Base-by-base conservation (phyloP, 2,113 vertebrate species). In the Rousettus leschenaultii region DNA sequence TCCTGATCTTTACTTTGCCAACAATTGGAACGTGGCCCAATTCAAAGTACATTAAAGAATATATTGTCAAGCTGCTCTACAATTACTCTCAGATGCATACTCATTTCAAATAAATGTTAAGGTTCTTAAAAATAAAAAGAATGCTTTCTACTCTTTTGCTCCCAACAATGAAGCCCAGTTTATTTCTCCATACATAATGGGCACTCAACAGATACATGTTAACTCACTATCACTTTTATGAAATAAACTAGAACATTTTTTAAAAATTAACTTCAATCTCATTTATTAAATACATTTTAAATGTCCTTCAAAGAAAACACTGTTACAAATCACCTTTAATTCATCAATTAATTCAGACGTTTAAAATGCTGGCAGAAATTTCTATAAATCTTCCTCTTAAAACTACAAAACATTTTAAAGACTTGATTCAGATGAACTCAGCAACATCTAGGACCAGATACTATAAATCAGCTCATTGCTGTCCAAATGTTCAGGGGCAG, bases 81-180 rank as follows among this genome's bases (percentile, higher is more conserved):
- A 95, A 97, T 95, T 95, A 80, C 88, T 97, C 94, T 96, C 95
- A 97, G 89, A 94, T 48, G 19, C 22, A 85, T 48, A 84, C 14
- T 95, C 66, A 68, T 95, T 88, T 88, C 92, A 96, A 88, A 78
- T 82, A 95, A 94, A 95, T 38, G 38, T 43, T 79, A 79, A 84
- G 7, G 2, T 94, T 92, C 61, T 91, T 88, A 74, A 95, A 94
- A 96, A 86, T 55, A 71, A 89, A 53, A 82, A 83, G 26, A 92
- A 71, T 94, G 26, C 14, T 74, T 75, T 75, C 79, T 93, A 55
- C 9, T 92, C 70, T 38, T 93, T 61, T 80, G 35, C 13, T 93
- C 18, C n/a, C 2, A 45, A 48, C 13, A 85, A 7, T 48, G 57
- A 89, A 95, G 51, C 11, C 15, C 59, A 90, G n/a, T 86, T 91